Evolutionary conservation across 2,797 vertebrate species (phyloP).

Genomic region (Tinamus major): DNA sequence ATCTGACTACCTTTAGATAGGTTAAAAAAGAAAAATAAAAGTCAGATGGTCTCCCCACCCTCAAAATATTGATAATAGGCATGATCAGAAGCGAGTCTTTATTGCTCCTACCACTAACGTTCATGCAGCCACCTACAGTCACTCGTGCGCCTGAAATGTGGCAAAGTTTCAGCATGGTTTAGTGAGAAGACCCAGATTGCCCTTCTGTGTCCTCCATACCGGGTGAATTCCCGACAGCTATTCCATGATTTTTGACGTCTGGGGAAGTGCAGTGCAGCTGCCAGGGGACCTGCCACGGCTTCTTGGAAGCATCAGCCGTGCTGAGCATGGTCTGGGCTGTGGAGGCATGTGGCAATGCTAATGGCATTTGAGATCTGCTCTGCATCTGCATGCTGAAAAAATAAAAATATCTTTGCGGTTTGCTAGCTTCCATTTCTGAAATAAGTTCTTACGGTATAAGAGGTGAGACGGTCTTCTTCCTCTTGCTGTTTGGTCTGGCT

Average conservation of each 20-base stretch:
- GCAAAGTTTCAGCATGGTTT: conserved; percentile 42
- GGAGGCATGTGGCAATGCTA: background rate
- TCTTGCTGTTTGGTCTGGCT: background rate
- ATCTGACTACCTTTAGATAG: background rate
- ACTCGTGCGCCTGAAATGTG: conserved; percentile 22
- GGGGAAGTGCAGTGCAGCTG: background rate
- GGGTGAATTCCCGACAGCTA: background rate
- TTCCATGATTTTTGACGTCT: conserved; percentile 47
- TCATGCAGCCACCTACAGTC: conserved; percentile 26
- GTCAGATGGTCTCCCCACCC: background rate
- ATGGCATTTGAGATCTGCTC: background rate
- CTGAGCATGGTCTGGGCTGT: background rate
- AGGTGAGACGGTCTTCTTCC: background rate
- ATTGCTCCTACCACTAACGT: background rate
- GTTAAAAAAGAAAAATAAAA: background rate
- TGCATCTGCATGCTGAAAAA: background rate
- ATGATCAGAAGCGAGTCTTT: background rate
- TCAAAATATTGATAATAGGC: background rate
- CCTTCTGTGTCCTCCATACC: background rate
- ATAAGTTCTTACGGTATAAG: background rate
- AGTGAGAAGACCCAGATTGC: conserved; percentile 47
- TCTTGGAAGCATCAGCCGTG: background rate
- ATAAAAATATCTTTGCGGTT: background rate
- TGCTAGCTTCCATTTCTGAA: background rate
- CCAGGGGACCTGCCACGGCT: background rate